A percentile compares a stretch with the other conserved stretches of the same genome.
Conservation (phyloP, 2,113 vertebrate species). For the Neolamprologus fasciatus region DNA sequence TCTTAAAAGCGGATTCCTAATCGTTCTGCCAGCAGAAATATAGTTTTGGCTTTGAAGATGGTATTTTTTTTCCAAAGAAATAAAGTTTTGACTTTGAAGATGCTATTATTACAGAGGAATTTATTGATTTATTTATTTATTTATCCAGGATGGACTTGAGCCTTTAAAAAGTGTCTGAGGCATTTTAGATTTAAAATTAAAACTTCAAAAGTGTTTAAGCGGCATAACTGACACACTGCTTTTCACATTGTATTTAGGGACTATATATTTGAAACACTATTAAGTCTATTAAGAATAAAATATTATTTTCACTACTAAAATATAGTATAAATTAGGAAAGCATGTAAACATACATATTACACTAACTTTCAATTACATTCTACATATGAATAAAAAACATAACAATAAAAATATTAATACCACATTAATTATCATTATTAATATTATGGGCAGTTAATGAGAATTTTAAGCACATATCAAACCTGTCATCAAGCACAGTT, state of each 20-base stretch:
- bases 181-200: background rate
- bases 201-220: background rate
- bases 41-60: constrained; percentile 47
- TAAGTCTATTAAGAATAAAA: background rate
- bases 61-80: background rate
- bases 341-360: background rate
- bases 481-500: background rate
- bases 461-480: background rate
- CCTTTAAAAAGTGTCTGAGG: background rate
- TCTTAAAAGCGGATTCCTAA: constrained; percentile 24
- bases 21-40: constrained; percentile 39
- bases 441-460: background rate
- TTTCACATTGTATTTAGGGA: background rate
- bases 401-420: background rate
- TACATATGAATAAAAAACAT: background rate
- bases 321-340: background rate
- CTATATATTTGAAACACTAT: background rate
- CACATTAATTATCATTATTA: background rate
- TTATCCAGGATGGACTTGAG: background rate
- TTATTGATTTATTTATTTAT: background rate
- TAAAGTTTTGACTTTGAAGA: constrained; percentile 39
- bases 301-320: background rate
- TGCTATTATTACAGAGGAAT: constrained; percentile 9
- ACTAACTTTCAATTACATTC: background rate
- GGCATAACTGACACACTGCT: background rate